Percentiles rank a stretch among this genome's conserved stretches.
Evolutionary conservation across 1,140 invertebrate genomes (phyloP).

Genomic region (Calliphora vicina): DNA sequence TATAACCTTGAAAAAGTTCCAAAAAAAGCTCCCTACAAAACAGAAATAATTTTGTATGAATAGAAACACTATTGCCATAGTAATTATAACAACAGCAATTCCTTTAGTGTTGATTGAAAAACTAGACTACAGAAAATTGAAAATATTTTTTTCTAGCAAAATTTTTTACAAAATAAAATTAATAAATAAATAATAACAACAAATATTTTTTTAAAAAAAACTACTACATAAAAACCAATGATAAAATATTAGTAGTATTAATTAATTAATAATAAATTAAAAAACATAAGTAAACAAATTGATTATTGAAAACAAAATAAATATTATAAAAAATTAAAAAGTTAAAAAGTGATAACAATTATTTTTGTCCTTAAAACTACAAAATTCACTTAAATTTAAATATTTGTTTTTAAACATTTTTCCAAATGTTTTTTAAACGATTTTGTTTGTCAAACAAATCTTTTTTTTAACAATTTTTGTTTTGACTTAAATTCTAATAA

Average conservation of each 20-base stretch:
- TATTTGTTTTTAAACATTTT: constrained; percentile 2
- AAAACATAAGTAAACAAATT: background rate
- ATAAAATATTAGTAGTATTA: background rate
- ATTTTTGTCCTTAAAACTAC: background rate
- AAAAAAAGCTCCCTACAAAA: too few species aligned
- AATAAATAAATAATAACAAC: constrained; percentile 14
- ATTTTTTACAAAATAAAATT: background rate
- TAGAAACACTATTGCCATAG: too few species aligned
- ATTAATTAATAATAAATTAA: background rate
- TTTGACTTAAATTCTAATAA: background rate
- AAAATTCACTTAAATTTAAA: background rate
- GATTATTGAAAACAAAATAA: background rate
- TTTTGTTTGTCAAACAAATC: background rate
- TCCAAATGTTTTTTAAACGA: background rate
- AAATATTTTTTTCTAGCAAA: too few species aligned
- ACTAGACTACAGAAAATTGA: too few species aligned
- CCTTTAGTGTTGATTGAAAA: too few species aligned
- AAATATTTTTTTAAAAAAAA: background rate
- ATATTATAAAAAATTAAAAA: background rate
- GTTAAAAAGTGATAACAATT: background rate
- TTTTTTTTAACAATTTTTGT: background rate
- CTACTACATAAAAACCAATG: background rate
- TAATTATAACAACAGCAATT: too few species aligned
- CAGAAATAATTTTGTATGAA: too few species aligned
- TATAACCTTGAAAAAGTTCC: too few species aligned